Conservation (phyloP, 2,113 vertebrate species). For the Aleadryas rufinucha region DNA sequence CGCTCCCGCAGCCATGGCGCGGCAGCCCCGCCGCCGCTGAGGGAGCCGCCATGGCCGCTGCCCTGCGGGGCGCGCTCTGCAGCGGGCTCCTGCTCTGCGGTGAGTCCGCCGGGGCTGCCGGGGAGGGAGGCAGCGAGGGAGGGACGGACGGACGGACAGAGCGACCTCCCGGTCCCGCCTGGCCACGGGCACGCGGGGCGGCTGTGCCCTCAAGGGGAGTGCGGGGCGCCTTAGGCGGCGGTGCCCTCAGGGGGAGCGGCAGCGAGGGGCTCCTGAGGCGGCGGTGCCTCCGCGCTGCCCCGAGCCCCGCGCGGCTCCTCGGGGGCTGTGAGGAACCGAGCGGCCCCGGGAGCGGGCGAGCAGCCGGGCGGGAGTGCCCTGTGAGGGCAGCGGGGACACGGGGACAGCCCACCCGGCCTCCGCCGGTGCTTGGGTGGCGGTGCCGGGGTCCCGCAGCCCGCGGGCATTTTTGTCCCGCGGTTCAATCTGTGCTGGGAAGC, state of each 20-base stretch:
- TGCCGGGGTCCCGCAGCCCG: not conserved
- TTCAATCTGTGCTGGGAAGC: accelerated
- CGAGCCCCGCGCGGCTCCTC: not conserved
- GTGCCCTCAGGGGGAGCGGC: too few species aligned
- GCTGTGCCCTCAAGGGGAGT: not conserved
- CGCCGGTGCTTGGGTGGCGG: too few species aligned
- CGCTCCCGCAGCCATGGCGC: not conserved
- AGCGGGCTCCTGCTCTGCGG: not conserved
- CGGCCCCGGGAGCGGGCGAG: not conserved
- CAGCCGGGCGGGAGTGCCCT: not conserved
- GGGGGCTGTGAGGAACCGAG: not conserved
- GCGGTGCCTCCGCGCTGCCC: not conserved
- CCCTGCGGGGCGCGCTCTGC: not conserved
- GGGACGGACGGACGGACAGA: not conserved
- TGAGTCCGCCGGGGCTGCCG: not conserved
- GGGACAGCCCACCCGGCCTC: not conserved
- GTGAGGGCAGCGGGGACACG: not conserved
- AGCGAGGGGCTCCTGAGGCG: too few species aligned
- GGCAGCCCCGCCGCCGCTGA: not conserved
- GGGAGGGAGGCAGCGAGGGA: too few species aligned
- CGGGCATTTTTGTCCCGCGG: not conserved
- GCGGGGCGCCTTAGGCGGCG: too few species aligned
- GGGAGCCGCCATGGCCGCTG: not conserved
- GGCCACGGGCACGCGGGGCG: too few species aligned
- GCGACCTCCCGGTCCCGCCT: not conserved